A percentile compares a stretch with the other conserved stretches of the same genome.
phyloP scores from a whole-genome alignment of 1,140 invertebrate genomes.

The Macrocentrus cingulum region DNA sequence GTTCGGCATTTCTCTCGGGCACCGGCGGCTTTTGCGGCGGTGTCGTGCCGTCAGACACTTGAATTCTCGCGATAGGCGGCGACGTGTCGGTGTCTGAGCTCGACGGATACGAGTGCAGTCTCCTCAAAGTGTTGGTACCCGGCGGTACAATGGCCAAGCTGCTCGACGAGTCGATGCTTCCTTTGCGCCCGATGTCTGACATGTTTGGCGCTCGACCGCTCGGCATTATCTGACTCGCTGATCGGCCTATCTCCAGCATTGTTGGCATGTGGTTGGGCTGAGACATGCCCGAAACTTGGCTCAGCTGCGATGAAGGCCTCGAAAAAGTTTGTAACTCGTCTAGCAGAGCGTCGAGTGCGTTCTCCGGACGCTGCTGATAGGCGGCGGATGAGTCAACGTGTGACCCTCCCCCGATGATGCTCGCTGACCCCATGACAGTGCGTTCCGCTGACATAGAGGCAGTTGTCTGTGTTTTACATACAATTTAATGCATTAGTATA shows the following conservation, averaged over 20 bases:
- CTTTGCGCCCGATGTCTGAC: conserved; percentile 60
- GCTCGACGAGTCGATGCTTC: conserved; percentile 61
- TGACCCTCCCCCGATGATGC: conserved; percentile 69
- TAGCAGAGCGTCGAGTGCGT: conserved; percentile 93
- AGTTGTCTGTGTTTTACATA: conserved; percentile 57
- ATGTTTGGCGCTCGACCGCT: conserved; percentile 50
- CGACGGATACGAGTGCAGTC: conserved; percentile 74
- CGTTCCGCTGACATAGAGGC: conserved; percentile 64
- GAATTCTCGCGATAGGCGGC: conserved; percentile 63
- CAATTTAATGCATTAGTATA: conserved; percentile 1
- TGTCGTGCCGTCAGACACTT: conserved; percentile 38
- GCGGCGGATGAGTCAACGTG: conserved; percentile 62
- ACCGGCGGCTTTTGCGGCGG: conserved; percentile 68
- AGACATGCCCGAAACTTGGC: conserved; percentile 37
- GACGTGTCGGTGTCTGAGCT: conserved; percentile 73
- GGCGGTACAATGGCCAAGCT: conserved; percentile 43
- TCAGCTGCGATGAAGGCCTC: conserved; percentile 61
- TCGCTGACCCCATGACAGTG: conserved; percentile 56
- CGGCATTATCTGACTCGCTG: conserved; percentile 34
- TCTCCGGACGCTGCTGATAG: conserved; percentile 75
- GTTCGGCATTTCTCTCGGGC: conserved; percentile 75
- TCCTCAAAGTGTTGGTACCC: conserved; percentile 59
- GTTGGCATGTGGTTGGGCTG: conserved; percentile 39
- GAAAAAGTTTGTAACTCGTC: conserved; percentile 87
- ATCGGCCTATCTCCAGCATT: conserved; percentile 44